Conservation (phyloP, 2,888 invertebrate species). For the Allygus modestus region DNA sequence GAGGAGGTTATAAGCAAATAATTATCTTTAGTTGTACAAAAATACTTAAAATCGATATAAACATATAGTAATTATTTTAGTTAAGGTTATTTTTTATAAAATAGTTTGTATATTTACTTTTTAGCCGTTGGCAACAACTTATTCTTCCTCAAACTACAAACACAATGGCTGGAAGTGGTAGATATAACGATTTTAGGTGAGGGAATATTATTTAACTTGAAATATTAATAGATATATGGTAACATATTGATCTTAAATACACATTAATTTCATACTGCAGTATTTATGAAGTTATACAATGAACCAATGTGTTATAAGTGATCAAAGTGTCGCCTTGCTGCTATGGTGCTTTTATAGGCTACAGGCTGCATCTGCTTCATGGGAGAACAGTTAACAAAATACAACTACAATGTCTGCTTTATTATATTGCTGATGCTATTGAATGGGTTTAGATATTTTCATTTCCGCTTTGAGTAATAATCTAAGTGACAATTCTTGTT, state of each 20-base stretch:
- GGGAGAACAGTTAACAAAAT: background rate
- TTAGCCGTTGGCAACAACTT: background rate
- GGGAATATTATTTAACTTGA: conserved; percentile 72
- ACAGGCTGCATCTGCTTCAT: background rate
- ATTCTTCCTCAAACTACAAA: conserved; percentile 26
- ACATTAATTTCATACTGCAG: background rate
- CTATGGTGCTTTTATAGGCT: background rate
- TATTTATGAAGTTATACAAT: background rate
- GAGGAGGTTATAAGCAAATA: no score
- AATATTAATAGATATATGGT: background rate
- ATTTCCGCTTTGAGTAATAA: no score
- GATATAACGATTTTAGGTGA: conserved; percentile 43
- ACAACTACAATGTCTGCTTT: background rate
- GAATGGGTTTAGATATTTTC: no score
- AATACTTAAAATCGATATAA: no score
- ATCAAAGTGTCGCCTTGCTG: background rate
- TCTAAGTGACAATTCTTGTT: no score
- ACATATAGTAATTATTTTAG: no score
- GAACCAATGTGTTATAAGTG: background rate
- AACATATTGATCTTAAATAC: background rate
- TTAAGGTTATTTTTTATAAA: no score
- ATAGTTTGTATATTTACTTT: no score
- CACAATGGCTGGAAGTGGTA: conserved; percentile 43
- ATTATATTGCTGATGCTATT: no score
- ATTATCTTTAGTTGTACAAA: no score